Base-by-base conservation (phyloP, 2,113 vertebrate genomes). In the Ophiodon elongatus region DNA sequence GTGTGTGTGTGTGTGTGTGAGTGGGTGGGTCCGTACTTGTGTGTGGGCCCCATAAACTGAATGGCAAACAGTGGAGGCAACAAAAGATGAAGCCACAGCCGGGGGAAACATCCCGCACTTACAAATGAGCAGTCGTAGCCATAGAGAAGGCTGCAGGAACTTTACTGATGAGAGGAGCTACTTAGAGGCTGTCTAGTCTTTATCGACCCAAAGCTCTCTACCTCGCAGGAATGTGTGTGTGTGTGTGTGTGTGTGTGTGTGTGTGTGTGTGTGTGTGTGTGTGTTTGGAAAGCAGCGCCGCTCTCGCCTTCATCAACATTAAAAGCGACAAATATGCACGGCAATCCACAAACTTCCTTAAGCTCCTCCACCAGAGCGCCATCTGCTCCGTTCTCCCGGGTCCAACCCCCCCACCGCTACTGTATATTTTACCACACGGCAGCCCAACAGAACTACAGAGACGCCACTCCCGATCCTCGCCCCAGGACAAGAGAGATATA, bases 41-140 rank as follows among this genome's bases (percentile, higher is more conserved):
- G 91, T 84, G 89, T 82, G 90, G 76, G 88, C 84, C 83, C 81
- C 83, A 72, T 85, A 86, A 89, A 88, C 81, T 88, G 90, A 91
- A 91, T 84, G 84, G 84, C 88, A 91, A 90, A 90, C 91, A 91
- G 80, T 69, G 68, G 80, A 25, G 78, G 85, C 78, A 88, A 90
- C 92, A 92, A 90, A 87, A 91, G 90, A 79, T 60, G 83, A 79
- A 78, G 85, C 79, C 65, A 29, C 79, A 73, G 83, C 72, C 69
- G 29, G 47, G 76, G 76, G 52, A 86, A 85, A 87, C 88, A 86
- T 89, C 81, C 86, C 80, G 3, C 85, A 87, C 72, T 82, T 82
- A 84, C 86, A 92, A 94, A 92, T 88, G 90, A 93, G 81, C 86
- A 85, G 80, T 25, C 25, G 63, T 33, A 67, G 80, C 69, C 47